Evolutionary conservation across 1,140 invertebrate genomes (phyloP).

Genomic region (Cyclargus thomasi): DNA sequence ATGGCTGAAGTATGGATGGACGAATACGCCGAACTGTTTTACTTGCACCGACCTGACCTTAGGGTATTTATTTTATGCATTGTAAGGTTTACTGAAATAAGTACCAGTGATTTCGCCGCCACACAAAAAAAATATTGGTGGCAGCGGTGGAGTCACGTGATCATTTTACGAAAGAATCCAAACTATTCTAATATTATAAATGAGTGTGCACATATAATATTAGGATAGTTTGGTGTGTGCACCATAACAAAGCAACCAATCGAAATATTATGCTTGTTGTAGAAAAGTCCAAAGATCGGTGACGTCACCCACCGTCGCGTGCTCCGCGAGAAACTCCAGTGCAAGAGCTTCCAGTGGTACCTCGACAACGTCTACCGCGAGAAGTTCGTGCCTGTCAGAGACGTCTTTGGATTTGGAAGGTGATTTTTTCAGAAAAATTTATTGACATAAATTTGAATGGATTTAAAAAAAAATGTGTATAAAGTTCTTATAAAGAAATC

Average conservation of each 20-base stretch:
- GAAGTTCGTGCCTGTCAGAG: conserved; percentile 90
- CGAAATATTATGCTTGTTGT: conserved; percentile 34
- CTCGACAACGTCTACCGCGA: conserved; percentile 85
- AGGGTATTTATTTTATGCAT: conserved; percentile 68
- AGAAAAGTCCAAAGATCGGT: conserved; percentile 76
- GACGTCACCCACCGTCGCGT: conserved; percentile 83
- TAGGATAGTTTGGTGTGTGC: too few relatives aligned
- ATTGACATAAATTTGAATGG: too few relatives aligned
- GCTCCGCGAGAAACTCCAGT: conserved; percentile 83
- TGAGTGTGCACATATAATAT: too few relatives aligned
- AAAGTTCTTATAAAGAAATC: too few relatives aligned
- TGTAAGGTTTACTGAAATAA: neutral
- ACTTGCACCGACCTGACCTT: conserved; percentile 86
- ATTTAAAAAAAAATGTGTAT: too few relatives aligned
- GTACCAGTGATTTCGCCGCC: too few relatives aligned
- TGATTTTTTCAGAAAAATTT: conserved; percentile 13
- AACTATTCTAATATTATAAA: too few relatives aligned
- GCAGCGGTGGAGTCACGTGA: neutral
- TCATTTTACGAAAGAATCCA: too few relatives aligned
- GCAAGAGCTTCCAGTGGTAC: conserved; percentile 87
- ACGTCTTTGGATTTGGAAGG: conserved; percentile 85
- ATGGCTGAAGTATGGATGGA: conserved; percentile 99
- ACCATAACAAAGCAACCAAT: conserved; percentile 18
- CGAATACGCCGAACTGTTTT: conserved; percentile 91
- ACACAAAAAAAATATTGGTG: neutral